Conservation (phyloP, 2,888 invertebrate genomes). For the Dasysyrphus albostriatus region DNA sequence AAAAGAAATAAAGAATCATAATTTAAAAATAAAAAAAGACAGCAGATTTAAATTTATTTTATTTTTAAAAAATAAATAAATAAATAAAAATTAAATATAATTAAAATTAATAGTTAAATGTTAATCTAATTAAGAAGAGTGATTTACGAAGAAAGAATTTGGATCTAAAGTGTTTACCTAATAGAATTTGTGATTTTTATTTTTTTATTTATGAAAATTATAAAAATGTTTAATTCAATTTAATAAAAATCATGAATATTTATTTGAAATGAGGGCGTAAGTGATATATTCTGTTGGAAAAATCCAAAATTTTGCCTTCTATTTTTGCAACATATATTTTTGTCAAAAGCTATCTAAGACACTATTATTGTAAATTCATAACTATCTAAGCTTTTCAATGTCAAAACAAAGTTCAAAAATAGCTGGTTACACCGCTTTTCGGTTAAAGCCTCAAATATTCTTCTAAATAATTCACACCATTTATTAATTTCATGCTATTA, state of each 20-base stretch:
- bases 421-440: too few species aligned
- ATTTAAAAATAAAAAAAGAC: slow-evolving; percentile 53
- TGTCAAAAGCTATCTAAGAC: too few species aligned
- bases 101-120: background rate
- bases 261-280: background rate
- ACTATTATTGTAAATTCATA: too few species aligned
- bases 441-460: too few species aligned
- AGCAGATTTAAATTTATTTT: slow-evolving; percentile 49
- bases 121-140: background rate
- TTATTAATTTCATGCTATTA: too few species aligned
- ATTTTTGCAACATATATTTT: too few species aligned
- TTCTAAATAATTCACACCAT: too few species aligned
- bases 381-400: too few species aligned
- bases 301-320: too few species aligned
- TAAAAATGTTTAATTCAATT: background rate
- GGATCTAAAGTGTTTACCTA: background rate
- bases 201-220: background rate
- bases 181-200: background rate
- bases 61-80: slow-evolving; percentile 23
- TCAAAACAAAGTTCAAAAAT: too few species aligned
- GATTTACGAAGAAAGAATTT: background rate
- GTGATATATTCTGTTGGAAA: too few species aligned
- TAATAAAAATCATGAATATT: background rate
- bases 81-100: background rate
- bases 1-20: slow-evolving; percentile 60